Evolutionary conservation across 2,797 vertebrate genomes (phyloP), one percentile per base, ranked within the genome.

Genomic region (Sebastes ruberrimus): DNA sequence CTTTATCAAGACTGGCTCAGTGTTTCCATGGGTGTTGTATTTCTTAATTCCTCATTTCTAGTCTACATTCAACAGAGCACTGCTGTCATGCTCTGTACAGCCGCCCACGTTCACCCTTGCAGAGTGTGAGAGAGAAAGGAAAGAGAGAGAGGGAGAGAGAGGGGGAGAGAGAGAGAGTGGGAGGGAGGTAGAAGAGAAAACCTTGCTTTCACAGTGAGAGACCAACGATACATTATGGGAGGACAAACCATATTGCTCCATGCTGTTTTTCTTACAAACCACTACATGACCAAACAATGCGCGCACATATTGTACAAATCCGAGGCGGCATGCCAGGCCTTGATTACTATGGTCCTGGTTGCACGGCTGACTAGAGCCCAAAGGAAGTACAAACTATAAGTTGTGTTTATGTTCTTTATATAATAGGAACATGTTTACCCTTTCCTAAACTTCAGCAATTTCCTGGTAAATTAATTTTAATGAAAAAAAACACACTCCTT

Each of bases 51-150:
- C 91, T 90, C 80, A 76, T 92, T 92, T 92, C 89, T 88, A 82
- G 88, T 88, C 91, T 89, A 89, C 88, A 94, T 93, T 93, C 92
- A 94, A 88, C 90, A 92, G 90, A 89, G 93, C 86, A 72, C 85
- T 86, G 90, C 92, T 94, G 94, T 88, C 92, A 95, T 90, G 92
- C 92, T 93, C 92, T 86, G 88, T 81, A 86, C 88, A 83, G 88
- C 92, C 94, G 81, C 95, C 95, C 93, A 95, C 95, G 89, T 90
- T 93, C 94, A 91, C 93, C 94, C 94, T 94, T 77, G 89, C 90
- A 64, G 73, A 78, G 87, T 67, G 81, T 5, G 64, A 88, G 86
- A 86, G 83, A 85, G 75, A 72, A 53, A 46, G 65, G 62, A 38
- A 25, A 64, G 74, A 27, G 56, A 42, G 68, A 18, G 38, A 65